Conservation (phyloP, 2,888 invertebrate genomes). For the Caenorhabditis sulstoni region DNA sequence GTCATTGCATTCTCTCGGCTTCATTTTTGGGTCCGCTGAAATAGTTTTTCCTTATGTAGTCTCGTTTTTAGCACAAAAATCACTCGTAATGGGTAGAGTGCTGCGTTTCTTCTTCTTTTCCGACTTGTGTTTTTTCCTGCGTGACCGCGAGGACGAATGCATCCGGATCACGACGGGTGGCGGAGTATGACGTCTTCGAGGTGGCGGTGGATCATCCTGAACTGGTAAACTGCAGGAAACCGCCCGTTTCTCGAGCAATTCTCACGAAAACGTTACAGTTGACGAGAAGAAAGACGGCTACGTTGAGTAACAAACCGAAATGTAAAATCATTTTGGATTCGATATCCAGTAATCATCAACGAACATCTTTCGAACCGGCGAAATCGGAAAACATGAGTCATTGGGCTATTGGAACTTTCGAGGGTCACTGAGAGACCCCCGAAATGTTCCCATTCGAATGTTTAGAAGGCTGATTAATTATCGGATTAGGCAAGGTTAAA, state of each 20-base stretch:
- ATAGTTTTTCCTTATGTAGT: background rate
- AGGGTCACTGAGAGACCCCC: too few species aligned
- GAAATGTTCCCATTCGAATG: background rate
- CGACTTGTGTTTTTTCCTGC: background rate
- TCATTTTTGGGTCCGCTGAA: slow-evolving; percentile 44
- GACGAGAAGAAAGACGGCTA: slow-evolving; percentile 35
- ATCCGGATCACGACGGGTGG: slow-evolving; percentile 16
- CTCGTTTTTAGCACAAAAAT: too few species aligned
- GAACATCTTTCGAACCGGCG: too few species aligned
- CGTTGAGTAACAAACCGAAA: slow-evolving; percentile 39
- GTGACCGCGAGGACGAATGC: background rate
- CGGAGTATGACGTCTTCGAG: slow-evolving; percentile 1
- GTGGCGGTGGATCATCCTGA: slow-evolving; percentile 28
- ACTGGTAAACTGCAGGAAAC: background rate
- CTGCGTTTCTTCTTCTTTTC: slow-evolving; percentile 20
- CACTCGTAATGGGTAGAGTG: slow-evolving; percentile 21
- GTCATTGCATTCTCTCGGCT: slow-evolving; percentile 27
- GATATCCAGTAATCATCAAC: background rate
- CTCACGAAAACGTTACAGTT: slow-evolving; percentile 29
- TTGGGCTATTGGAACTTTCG: background rate
- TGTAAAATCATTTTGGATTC: slow-evolving; percentile 23
- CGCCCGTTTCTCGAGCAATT: too few species aligned
- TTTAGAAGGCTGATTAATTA: slow-evolving; percentile 40
- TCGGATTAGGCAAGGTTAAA: slow-evolving; percentile 27
- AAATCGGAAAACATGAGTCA: too few species aligned